These are phyloP conservation scores for Melieria omissa DNA, from an alignment of 2,888 invertebrate species.

Conservation along the genomic window DNA sequence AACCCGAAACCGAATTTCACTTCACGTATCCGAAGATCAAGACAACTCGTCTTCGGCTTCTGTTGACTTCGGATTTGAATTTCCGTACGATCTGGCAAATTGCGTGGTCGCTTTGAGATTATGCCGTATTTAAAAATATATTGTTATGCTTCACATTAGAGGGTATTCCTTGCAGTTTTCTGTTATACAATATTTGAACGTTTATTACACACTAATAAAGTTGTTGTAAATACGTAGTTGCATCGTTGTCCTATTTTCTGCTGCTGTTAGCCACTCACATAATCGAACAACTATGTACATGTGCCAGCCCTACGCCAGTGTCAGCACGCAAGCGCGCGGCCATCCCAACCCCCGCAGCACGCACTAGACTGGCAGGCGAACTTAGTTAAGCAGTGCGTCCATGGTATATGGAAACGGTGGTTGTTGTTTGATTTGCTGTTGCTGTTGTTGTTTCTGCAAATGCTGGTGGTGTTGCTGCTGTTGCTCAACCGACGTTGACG, in stretches of 20 bases:
- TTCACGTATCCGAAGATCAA: too few relatives aligned
- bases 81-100: background rate
- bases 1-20: too few relatives aligned
- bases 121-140: slow-evolving; percentile 15
- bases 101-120: background rate
- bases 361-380: slow-evolving; percentile 6
- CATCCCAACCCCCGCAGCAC: background rate
- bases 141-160: slow-evolving; percentile 20
- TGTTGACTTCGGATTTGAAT: background rate
- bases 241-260: slow-evolving; percentile 41
- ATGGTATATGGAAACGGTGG: slow-evolving; percentile 74
- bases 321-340: background rate
- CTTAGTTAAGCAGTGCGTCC: slow-evolving; percentile 73
- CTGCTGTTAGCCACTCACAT: slow-evolving; percentile 8
- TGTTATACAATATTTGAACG: slow-evolving; percentile 12
- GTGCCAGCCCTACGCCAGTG: too few relatives aligned
- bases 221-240: slow-evolving; percentile 38
- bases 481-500: slow-evolving; percentile 41
- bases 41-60: background rate
- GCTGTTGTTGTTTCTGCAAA: slow-evolving; percentile 46
- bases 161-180: slow-evolving; percentile 2
- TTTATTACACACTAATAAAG: slow-evolving; percentile 29
- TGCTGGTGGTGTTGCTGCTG: slow-evolving; percentile 40
- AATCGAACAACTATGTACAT: too few relatives aligned
- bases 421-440: slow-evolving; percentile 53